Evolutionary conservation across 2,888 invertebrate species (phyloP).

Genomic region (Dynastes maya): DNA sequence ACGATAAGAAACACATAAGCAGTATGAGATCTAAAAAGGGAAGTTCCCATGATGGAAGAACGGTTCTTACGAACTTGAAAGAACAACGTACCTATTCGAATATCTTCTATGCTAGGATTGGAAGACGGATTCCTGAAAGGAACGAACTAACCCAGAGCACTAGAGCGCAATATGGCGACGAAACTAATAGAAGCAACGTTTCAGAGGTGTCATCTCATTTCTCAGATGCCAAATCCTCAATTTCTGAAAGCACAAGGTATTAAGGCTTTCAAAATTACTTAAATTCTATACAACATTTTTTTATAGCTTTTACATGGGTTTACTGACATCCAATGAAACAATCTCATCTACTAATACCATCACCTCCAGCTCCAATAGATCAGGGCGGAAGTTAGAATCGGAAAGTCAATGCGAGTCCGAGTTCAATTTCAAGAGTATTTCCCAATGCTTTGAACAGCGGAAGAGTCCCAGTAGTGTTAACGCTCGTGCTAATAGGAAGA

Average conservation of each 20-base stretch:
- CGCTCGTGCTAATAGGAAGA: neutral
- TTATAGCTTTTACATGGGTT: slow-evolving; percentile 57
- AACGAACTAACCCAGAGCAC: slow-evolving; percentile 46
- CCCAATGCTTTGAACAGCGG: slow-evolving; percentile 43
- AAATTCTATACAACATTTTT: slow-evolving; percentile 1
- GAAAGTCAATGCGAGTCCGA: slow-evolving; percentile 1
- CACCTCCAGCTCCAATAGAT: neutral
- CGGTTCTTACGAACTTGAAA: slow-evolving; percentile 21
- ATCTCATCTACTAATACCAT: neutral
- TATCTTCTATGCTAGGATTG: slow-evolving; percentile 53
- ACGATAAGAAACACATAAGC: neutral
- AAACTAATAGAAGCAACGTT: slow-evolving; percentile 45
- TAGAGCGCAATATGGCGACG: slow-evolving; percentile 52
- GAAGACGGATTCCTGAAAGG: slow-evolving; percentile 42
- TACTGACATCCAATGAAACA: slow-evolving; percentile 53
- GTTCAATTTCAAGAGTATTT: slow-evolving; percentile 52
- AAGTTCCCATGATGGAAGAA: neutral
- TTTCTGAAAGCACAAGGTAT: slow-evolving; percentile 54
- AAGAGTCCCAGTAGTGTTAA: neutral
- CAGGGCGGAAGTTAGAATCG: neutral
- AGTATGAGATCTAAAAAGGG: neutral
- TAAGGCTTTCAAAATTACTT: neutral
- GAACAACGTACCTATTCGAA: slow-evolving; percentile 52
- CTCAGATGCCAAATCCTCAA: slow-evolving; percentile 50
- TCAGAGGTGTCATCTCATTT: slow-evolving; percentile 50